phyloP scores from a whole-genome alignment of 2,888 invertebrate genomes.

The Lasioglossum pauxillum region DNA sequence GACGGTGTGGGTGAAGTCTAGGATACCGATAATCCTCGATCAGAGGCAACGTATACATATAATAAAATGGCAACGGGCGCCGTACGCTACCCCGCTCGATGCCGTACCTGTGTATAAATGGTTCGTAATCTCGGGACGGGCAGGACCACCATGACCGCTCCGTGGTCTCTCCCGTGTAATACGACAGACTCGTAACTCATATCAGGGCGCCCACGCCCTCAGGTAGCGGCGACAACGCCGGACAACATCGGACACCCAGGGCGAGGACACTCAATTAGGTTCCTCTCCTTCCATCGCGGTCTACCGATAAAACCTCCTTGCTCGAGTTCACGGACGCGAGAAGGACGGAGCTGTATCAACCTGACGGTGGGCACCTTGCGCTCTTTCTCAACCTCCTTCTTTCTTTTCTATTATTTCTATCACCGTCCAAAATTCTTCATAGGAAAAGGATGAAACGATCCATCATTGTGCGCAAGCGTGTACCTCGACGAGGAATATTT shows the following conservation, averaged over 20 bases:
- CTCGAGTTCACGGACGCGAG: slow-evolving; percentile 40
- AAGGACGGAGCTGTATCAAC: slow-evolving; percentile 55
- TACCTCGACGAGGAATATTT: background rate
- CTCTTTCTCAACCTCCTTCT: slow-evolving; percentile 46
- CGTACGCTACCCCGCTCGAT: slow-evolving; percentile 40
- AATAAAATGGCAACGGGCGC: slow-evolving; percentile 58
- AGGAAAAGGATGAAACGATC: background rate
- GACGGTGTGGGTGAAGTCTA: slow-evolving; percentile 10
- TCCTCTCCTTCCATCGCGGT: slow-evolving; percentile 64
- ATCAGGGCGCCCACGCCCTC: slow-evolving; percentile 83
- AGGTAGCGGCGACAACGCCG: slow-evolving; percentile 83
- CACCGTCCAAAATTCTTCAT: background rate
- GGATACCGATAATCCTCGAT: slow-evolving; percentile 54
- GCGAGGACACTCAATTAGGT: slow-evolving; percentile 84
- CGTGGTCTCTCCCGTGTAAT: slow-evolving; percentile 79
- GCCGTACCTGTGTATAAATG: slow-evolving; percentile 75
- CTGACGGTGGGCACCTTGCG: slow-evolving; percentile 56
- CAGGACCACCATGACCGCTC: slow-evolving; percentile 79
- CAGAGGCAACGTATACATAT: slow-evolving; percentile 46
- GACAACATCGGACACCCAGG: slow-evolving; percentile 84
- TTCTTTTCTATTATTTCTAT: background rate
- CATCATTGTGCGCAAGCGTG: background rate
- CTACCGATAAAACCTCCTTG: slow-evolving; percentile 69
- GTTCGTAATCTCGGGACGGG: slow-evolving; percentile 72
- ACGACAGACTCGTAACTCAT: slow-evolving; percentile 84